These are phyloP conservation scores for Marmota flaviventris DNA, from an alignment of 2,113 vertebrate genomes.

Conservation along the genomic window DNA sequence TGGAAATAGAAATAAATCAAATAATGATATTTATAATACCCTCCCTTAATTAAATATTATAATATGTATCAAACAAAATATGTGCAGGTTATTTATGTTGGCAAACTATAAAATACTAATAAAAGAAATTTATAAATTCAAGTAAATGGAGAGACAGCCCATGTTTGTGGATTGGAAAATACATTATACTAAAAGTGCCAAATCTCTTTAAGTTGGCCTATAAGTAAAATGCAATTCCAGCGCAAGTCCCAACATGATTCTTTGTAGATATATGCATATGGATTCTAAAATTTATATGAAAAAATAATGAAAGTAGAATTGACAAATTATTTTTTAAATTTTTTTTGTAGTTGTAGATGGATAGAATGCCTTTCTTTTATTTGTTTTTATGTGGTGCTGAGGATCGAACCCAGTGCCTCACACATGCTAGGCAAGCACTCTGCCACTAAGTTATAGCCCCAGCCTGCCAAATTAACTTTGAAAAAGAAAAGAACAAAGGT, in stretches of 20 bases:
- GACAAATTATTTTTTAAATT: no score
- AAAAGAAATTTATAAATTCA: not conserved
- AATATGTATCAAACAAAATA: not conserved
- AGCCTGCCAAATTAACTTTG: not conserved
- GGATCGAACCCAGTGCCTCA: no score
- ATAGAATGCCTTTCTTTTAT: no score
- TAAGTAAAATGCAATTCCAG: not conserved
- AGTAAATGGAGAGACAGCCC: not conserved
- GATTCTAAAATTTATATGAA: not conserved
- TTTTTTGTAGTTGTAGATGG: no score
- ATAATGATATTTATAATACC: not conserved
- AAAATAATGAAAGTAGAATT: not conserved
- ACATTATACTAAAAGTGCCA: not conserved
- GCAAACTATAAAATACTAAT: not conserved
- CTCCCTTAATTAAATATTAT: not conserved
- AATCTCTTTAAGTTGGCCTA: not conserved
- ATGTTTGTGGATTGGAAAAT: not conserved
- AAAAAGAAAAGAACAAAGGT: not conserved
- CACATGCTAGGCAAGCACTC: no score
- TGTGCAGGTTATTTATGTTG: not conserved
- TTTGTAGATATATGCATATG: not conserved
- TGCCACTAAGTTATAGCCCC: no score
- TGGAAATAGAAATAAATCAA: not conserved
- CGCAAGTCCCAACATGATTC: not conserved
- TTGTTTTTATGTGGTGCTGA: no score